phyloP scores from a whole-genome alignment of 1,140 invertebrate species.

The Onthophagus taurus region DNA sequence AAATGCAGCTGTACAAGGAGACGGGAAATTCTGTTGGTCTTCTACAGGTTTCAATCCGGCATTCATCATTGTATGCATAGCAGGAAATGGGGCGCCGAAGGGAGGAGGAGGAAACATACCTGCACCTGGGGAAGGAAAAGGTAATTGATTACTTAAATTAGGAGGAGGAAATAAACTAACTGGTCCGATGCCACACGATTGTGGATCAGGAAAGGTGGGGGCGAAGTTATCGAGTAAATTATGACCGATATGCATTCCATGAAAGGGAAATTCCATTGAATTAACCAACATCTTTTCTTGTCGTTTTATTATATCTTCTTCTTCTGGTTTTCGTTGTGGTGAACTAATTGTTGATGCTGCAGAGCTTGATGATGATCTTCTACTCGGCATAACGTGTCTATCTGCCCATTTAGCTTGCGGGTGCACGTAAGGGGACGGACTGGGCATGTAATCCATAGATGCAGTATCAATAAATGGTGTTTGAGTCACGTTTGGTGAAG shows the following conservation, averaged over 20 bases:
- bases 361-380: slow-evolving; percentile 58
- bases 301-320: slow-evolving; percentile 30
- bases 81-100: slow-evolving; percentile 48
- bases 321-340: slow-evolving; percentile 39
- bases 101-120: slow-evolving; percentile 49
- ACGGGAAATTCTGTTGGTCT: slow-evolving; percentile 42
- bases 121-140: slow-evolving; percentile 52
- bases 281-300: slow-evolving; percentile 33
- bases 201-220: slow-evolving; percentile 32
- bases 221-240: too few relatives aligned
- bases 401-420: slow-evolving; percentile 63
- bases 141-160: slow-evolving; percentile 45
- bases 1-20: slow-evolving; percentile 61
- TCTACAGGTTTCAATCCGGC: slow-evolving; percentile 47
- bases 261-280: slow-evolving; percentile 37
- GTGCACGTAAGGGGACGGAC: slow-evolving; percentile 52
- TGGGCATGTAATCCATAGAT: slow-evolving; percentile 47
- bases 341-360: slow-evolving; percentile 52
- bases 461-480: slow-evolving; percentile 39
- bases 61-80: slow-evolving; percentile 41
- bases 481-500: slow-evolving; percentile 27
- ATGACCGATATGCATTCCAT: too few relatives aligned
- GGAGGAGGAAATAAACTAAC: slow-evolving; percentile 43
- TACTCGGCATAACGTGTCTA: slow-evolving; percentile 55
- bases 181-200: slow-evolving; percentile 41